Evolutionary conservation across 2,113 vertebrate species (phyloP), one percentile per base, ranked within the genome.

Genomic region (Rhinoderma darwinii): DNA sequence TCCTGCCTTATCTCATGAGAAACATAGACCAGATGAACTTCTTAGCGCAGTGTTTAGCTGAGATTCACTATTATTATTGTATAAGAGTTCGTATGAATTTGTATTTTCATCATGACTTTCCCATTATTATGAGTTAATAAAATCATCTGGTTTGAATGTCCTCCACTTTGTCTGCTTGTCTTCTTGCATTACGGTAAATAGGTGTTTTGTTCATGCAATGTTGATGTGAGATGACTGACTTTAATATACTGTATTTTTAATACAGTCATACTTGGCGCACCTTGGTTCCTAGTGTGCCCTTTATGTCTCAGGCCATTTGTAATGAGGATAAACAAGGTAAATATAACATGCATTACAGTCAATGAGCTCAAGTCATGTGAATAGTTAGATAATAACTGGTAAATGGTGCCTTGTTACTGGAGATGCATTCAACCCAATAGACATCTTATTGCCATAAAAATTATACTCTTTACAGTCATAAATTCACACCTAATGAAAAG

Each of bases 131-230:
- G 75, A 78, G 75, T 81, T 63, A 54, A 41, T 63, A 43, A 39
- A 81, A 61, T 81, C 78, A 63, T 43, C 32, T 41, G 39, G 37
- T 63, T 14, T 70, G 7, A 70, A 30, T 70, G 43, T 41, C 61
- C 81, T 68, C 43, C 63, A 68, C 43, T 83, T 83, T 54, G 17
- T 56, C 51, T 51, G 44, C 81, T n/a, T 83, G 81, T 50, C 81
- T 83, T 20, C 30, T 68, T 72, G 10, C 30, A 83, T 83, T 82
- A 72, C n/a, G 12, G 30, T 70, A 27, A 47, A 51, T 32, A 50
- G 63, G 63, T 83, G 30, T 83, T 82, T 70, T 37, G n/a, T 83
- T n/a, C 2, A 27, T 70, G 3, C 37, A 30, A 83, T 73, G 37
- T 37, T 83, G 47, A 83, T 83, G 5, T n/a, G 41, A 51, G n/a